Evolutionary conservation across 1,140 invertebrate species (phyloP).

Genomic region (Drosophila ironensis): DNA sequence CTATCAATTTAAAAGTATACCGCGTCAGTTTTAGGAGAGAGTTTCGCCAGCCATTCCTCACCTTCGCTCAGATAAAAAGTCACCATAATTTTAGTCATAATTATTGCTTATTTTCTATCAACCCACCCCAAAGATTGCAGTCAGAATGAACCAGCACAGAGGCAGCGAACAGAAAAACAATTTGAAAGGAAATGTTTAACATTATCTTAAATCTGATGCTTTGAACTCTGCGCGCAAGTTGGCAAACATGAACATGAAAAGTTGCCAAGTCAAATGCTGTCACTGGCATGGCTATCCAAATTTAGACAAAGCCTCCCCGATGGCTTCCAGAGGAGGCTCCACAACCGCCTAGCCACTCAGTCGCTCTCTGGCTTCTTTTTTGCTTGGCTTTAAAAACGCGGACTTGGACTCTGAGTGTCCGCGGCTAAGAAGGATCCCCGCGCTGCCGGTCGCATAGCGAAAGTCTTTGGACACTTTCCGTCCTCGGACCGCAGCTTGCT

Average conservation of each 20-base stretch:
- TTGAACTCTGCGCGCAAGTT: conserved; percentile 74
- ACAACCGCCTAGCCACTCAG: conserved; percentile 7
- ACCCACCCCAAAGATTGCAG: conserved; percentile 32
- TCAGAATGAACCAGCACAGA: conserved; percentile 8
- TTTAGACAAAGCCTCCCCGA: conserved; percentile 74
- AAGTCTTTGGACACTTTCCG: conserved; percentile 74
- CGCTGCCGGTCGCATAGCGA: conserved; percentile 41
- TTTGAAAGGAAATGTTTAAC: conserved; percentile 76
- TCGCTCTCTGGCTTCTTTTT: neutral
- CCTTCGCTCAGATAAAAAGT: neutral
- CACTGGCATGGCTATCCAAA: conserved; percentile 75
- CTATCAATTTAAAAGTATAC: neutral
- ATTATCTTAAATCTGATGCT: conserved; percentile 75
- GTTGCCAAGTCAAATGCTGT: conserved; percentile 71
- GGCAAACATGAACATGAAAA: conserved; percentile 63
- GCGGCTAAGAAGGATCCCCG: too few species aligned
- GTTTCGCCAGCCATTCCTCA: conserved; percentile 23
- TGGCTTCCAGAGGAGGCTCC: conserved; percentile 62
- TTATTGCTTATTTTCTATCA: conserved; percentile 52
- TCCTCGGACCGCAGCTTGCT: conserved; percentile 22
- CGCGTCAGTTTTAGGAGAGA: neutral
- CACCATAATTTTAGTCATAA: conserved; percentile 44
- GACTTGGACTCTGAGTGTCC: too few species aligned
- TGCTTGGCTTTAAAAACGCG: conserved; percentile 11
- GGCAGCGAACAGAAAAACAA: conserved; percentile 33